Percentiles rank a stretch among this genome's conserved stretches.
Evolutionary conservation across 2,888 invertebrate genomes (phyloP).

Genomic region (Vanessa cardui): DNA sequence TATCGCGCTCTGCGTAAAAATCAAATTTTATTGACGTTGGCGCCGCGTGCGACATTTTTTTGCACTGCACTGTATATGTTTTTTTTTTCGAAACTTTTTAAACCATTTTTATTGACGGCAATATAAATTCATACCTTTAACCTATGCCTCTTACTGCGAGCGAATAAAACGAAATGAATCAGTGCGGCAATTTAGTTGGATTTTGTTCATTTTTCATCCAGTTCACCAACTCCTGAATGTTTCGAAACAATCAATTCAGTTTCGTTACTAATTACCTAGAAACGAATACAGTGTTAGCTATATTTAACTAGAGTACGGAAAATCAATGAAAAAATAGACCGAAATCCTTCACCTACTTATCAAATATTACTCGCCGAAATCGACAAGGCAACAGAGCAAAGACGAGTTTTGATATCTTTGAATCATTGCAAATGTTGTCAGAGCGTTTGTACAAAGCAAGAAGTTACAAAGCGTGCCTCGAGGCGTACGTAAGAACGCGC

Average conservation of each 20-base stretch:
- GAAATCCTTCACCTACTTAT: neutral
- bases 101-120: slow-evolving; percentile 39
- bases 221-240: neutral
- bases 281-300: neutral
- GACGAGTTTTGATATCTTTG: slow-evolving; percentile 21
- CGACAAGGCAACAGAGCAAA: slow-evolving; percentile 54
- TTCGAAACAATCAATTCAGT: neutral
- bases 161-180: slow-evolving; percentile 26
- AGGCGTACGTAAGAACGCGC: slow-evolving; percentile 67
- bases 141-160: slow-evolving; percentile 27
- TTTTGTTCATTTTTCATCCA: slow-evolving; percentile 13
- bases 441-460: slow-evolving; percentile 57
- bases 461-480: slow-evolving; percentile 73
- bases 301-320: neutral
- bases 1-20: slow-evolving; percentile 68
- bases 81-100: slow-evolving; percentile 38
- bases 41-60: slow-evolving; percentile 59
- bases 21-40: slow-evolving; percentile 74
- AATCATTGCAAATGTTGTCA: slow-evolving; percentile 19
- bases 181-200: slow-evolving; percentile 14
- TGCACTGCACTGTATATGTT: slow-evolving; percentile 51
- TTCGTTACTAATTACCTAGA: neutral
- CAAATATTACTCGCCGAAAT: slow-evolving; percentile 46
- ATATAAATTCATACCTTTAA: slow-evolving; percentile 36
- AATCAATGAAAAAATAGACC: neutral